phyloP scores from a whole-genome alignment of 1,140 invertebrate genomes.

The Campoletis sonorensis region DNA sequence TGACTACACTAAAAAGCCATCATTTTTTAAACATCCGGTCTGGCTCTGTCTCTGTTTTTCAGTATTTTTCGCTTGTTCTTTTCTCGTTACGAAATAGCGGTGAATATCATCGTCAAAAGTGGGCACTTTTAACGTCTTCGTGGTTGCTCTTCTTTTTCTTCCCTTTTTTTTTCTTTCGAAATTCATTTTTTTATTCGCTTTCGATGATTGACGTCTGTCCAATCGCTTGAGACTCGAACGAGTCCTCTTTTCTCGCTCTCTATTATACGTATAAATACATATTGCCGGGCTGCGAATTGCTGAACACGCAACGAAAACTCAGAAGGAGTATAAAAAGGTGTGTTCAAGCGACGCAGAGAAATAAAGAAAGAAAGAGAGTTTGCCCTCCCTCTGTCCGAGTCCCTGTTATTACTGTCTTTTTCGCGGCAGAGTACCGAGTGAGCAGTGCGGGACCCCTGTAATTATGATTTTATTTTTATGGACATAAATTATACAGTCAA shows the following conservation, averaged over 20 bases:
- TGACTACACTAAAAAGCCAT: neutral
- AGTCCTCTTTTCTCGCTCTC: slow-evolving; percentile 13
- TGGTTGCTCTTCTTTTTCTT: neutral
- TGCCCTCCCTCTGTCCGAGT: slow-evolving; percentile 50
- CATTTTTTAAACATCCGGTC: neutral
- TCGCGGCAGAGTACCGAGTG: slow-evolving; percentile 50
- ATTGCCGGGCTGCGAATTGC: neutral
- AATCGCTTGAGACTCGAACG: neutral
- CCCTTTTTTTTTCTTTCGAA: neutral
- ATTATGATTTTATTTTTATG: slow-evolving; percentile 77
- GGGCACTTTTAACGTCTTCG: slow-evolving; percentile 11
- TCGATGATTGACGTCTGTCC: slow-evolving; percentile 44
- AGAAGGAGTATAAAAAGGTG: slow-evolving; percentile 5
- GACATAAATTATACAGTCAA: slow-evolving; percentile 74
- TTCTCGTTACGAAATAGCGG: slow-evolving; percentile 20
- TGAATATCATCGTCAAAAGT: slow-evolving; percentile 22
- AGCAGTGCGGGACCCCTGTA: slow-evolving; percentile 64
- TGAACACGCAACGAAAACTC: slow-evolving; percentile 36
- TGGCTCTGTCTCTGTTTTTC: neutral
- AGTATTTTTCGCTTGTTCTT: neutral
- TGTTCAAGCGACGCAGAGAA: slow-evolving; percentile 28
- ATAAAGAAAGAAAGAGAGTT: slow-evolving; percentile 26
- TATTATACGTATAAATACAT: slow-evolving; percentile 27
- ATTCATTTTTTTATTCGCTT: slow-evolving; percentile 30
- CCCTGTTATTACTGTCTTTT: slow-evolving; percentile 73